Evolutionary conservation across 2,888 invertebrate species (phyloP).

Genomic region (Itoplectis maculator): DNA sequence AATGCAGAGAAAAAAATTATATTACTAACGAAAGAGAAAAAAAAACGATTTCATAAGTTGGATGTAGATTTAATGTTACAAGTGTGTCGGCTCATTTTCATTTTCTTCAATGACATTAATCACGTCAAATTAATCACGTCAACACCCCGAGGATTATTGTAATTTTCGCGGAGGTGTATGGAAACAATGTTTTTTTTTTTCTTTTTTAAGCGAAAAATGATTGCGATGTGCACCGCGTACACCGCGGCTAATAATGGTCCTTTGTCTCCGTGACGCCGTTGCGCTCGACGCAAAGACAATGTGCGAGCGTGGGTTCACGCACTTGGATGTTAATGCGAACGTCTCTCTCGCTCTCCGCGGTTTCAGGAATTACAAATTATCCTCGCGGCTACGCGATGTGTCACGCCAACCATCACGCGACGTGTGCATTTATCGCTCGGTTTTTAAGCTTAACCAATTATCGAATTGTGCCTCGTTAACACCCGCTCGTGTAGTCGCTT

Average conservation of each 20-base stretch:
- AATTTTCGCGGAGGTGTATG: neutral
- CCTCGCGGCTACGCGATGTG: slow-evolving; percentile 28
- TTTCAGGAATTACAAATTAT: slow-evolving; percentile 55
- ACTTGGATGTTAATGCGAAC: slow-evolving; percentile 35
- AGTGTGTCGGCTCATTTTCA: neutral
- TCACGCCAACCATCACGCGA: slow-evolving; percentile 23
- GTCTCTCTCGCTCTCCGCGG: slow-evolving; percentile 38
- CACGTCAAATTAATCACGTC: neutral
- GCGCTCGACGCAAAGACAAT: slow-evolving; percentile 38
- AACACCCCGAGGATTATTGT: neutral
- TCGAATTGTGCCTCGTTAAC: slow-evolving; percentile 67
- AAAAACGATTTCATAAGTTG: too few species aligned
- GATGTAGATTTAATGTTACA: too few species aligned
- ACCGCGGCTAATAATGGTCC: neutral
- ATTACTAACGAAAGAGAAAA: too few species aligned
- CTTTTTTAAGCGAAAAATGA: neutral
- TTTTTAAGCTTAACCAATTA: slow-evolving; percentile 65
- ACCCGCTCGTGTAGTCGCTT: slow-evolving; percentile 20
- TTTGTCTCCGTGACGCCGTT: neutral
- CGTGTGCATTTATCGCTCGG: slow-evolving; percentile 40
- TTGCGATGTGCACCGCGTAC: neutral
- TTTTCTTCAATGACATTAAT: neutral
- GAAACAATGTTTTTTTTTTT: neutral
- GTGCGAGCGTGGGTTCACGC: slow-evolving; percentile 46
- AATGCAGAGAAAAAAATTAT: too few species aligned